Conservation (phyloP, 2,797 vertebrate genomes). For the Pachyuromys duprasi region DNA sequence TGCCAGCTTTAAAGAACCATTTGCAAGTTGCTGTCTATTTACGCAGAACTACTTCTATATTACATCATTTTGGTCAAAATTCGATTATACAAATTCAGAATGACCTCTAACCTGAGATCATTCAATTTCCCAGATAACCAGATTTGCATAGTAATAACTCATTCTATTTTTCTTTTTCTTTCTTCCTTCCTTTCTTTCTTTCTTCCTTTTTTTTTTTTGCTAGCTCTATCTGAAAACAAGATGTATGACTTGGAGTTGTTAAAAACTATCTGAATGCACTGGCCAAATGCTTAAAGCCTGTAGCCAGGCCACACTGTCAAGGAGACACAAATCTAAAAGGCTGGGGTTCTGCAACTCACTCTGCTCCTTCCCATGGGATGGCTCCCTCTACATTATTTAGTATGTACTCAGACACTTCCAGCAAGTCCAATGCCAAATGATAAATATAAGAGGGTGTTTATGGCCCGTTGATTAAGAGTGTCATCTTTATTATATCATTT, state of each 20-base stretch:
- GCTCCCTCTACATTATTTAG: constrained; percentile 46
- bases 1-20: constrained; percentile 51
- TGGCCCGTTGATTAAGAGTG: constrained; percentile 38
- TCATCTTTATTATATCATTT: background rate
- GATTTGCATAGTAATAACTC: constrained; percentile 77
- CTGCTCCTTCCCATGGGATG: background rate
- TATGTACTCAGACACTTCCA: constrained; percentile 18
- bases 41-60: constrained; percentile 56
- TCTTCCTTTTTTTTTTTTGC: constrained; percentile 51
- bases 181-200: background rate
- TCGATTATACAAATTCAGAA: constrained; percentile 70
- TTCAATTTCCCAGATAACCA: constrained; percentile 68
- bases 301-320: constrained; percentile 41
- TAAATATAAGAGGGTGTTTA: background rate
- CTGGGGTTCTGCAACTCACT: constrained; percentile 31
- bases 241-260: constrained; percentile 69
- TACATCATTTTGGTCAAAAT: constrained; percentile 71
- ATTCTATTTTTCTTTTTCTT: constrained; percentile 60
- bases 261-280: constrained; percentile 55
- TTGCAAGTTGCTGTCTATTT: constrained; percentile 40
- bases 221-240: constrained; percentile 72
- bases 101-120: constrained; percentile 61
- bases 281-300: constrained; percentile 64
- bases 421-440: constrained; percentile 38
- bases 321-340: constrained; percentile 60